A percentile compares a stretch with the other conserved stretches of the same genome.
Evolutionary conservation across 2,888 invertebrate species (phyloP).

Genomic region (Oscheius sp.): DNA sequence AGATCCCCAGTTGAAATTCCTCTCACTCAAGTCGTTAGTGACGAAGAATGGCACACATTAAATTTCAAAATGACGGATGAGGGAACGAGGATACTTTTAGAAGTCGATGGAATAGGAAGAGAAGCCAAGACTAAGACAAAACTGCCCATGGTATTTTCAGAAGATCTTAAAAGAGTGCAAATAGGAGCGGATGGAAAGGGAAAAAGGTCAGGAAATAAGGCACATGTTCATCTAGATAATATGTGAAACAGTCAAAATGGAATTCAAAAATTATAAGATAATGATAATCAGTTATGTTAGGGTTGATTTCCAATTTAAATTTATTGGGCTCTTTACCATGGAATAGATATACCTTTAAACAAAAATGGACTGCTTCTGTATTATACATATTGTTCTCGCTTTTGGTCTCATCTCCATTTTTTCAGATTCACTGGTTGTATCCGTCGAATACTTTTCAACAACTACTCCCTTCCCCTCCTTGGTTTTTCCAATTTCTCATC

Average conservation of each 20-base stretch:
- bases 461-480: not conserved
- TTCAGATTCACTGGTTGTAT: constrained; percentile 17
- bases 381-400: not conserved
- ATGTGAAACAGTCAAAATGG: not conserved
- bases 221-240: not conserved
- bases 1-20: constrained; percentile 23
- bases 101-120: constrained; percentile 47
- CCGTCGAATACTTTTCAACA: constrained; percentile 7
- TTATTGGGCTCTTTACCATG: too few relatives aligned
- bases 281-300: not conserved
- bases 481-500: not conserved
- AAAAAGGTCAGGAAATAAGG: constrained; percentile 1
- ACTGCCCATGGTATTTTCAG: constrained; percentile 2
- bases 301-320: not conserved
- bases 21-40: constrained; percentile 8
- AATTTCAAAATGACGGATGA: constrained; percentile 13
- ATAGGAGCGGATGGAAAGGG: constrained; percentile 1
- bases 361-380: too few relatives aligned
- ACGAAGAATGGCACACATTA: constrained; percentile 17
- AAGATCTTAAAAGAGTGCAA: constrained; percentile 5
- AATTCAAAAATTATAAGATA: not conserved
- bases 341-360: too few relatives aligned
- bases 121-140: constrained; percentile 34
- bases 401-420: not conserved
- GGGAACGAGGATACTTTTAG: constrained; percentile 30